Base-by-base conservation (phyloP, 2,113 vertebrate species). In the Lanius ludovicianus region DNA sequence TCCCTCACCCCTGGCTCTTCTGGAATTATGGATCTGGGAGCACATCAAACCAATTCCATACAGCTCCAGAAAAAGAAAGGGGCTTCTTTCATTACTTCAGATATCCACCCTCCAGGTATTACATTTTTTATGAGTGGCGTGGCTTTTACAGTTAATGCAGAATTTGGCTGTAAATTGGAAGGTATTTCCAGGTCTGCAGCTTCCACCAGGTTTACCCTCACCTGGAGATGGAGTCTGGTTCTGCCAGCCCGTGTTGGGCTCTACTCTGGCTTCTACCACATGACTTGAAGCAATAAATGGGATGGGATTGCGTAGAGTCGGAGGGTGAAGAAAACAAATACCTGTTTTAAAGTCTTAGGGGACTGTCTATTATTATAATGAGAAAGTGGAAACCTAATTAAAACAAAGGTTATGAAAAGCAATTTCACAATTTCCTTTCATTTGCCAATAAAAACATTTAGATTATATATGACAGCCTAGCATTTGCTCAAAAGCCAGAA, bases 351-450 rank as follows among this genome's bases (percentile, higher is more conserved):
- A 63, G 37, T 81, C 88, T 84, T 42, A 3, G 5, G 68, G 42
- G 76, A 88, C 64, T 93, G 41, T 37, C 74, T 85, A 22, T 88
- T 77, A 83, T 67, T 86, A 60, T 52, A 93, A 88, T 47, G 64
- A 90, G 80, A 83, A 95, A 74, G 55, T 81, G 82, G 90, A 96
- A 91, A 81, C 47, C 41, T 86, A 86, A 90, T 95, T 94, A 88
- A 90, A 91, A 50, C 57, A 88, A 90, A 90, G 35, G 52, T 74
- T 96, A 90, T 93, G 82, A 80, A 90, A 97, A 95, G 59, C 44
- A 86, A 86, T 94, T 95, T 89, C 71, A 88, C 52, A 41, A 77
- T 95, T 93, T 94, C 75, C 68, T 84, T 96, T 63, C 56, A 52
- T 90, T 92, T 94, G 79, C 79, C 92, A 95, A 37, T 90, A 86